Conservation (phyloP, 2,797 vertebrate species). For the Tragopan temminckii region DNA sequence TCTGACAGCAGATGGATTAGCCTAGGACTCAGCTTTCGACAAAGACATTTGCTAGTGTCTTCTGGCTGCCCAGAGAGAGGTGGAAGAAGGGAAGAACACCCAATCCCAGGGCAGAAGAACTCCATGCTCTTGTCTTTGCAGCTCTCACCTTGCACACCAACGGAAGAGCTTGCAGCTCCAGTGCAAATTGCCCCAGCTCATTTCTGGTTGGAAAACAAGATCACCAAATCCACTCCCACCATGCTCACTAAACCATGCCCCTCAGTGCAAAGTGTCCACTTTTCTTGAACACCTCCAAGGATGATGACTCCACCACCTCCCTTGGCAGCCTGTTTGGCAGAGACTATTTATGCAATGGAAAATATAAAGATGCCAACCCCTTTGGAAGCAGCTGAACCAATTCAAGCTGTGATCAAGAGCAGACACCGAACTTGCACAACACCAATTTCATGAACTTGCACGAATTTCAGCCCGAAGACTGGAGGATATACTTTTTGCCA, state of each 20-base stretch:
- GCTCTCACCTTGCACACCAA: not conserved
- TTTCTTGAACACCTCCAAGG: no score
- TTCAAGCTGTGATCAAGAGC: not conserved
- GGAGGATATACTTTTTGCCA: not conserved
- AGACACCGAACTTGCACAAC: not conserved
- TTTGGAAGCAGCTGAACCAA: not conserved
- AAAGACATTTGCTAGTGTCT: not conserved
- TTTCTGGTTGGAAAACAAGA: not conserved
- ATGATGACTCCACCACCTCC: no score
- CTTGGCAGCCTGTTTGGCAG: no score
- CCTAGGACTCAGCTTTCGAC: not conserved
- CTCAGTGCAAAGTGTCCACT: no score
- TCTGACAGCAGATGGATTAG: not conserved
- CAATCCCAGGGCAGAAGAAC: not conserved
- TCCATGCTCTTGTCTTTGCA: not conserved
- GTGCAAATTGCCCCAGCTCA: not conserved
- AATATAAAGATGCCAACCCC: not conserved
- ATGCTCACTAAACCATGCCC: no score
- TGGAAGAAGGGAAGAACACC: not conserved
- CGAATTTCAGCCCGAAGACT: not conserved
- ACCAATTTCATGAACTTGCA: no score
- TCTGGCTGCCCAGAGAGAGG: not conserved
- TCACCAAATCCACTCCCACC: no score
- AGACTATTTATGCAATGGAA: not conserved
- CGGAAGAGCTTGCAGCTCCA: not conserved